A percentile compares a stretch with the other conserved stretches of the same genome.
Evolutionary conservation across 2,888 invertebrate genomes (phyloP).

Genomic region (Vesta saturnalis): DNA sequence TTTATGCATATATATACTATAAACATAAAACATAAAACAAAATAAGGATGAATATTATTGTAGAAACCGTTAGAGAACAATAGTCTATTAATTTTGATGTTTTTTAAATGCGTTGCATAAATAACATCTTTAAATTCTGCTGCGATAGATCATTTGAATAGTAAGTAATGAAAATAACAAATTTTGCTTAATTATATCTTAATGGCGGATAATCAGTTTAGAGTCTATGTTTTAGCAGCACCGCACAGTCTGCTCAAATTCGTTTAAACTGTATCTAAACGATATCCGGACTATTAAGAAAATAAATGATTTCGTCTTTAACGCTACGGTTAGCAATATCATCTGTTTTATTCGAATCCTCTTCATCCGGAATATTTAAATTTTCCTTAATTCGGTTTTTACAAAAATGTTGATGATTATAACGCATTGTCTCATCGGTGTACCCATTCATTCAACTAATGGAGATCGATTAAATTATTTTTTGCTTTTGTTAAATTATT

Average conservation of each 20-base stretch:
- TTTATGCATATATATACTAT: too few species aligned
- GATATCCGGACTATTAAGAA: conserved; percentile 6
- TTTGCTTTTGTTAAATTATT: background rate
- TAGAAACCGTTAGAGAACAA: too few species aligned
- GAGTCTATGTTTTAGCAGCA: background rate
- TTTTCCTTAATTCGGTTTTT: conserved; percentile 1
- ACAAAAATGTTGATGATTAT: background rate
- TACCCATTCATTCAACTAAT: background rate
- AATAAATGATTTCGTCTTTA: conserved; percentile 11
- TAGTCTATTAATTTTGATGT: too few species aligned
- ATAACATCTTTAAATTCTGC: background rate
- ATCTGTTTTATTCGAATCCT: conserved; percentile 1
- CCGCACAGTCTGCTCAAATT: background rate
- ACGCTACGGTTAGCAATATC: conserved; percentile 12
- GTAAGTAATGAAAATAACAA: background rate
- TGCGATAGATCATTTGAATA: background rate
- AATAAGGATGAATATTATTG: too few species aligned
- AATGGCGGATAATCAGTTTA: background rate
- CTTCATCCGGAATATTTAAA: background rate
- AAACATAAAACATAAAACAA: too few species aligned
- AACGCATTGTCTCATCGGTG: background rate
- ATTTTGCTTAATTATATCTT: background rate
- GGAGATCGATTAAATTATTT: background rate
- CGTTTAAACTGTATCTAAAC: conserved; percentile 5
- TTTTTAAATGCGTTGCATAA: too few species aligned